Evolutionary conservation across 1,140 invertebrate genomes (phyloP).

Genomic region (Macrosteles quadrilineatus): DNA sequence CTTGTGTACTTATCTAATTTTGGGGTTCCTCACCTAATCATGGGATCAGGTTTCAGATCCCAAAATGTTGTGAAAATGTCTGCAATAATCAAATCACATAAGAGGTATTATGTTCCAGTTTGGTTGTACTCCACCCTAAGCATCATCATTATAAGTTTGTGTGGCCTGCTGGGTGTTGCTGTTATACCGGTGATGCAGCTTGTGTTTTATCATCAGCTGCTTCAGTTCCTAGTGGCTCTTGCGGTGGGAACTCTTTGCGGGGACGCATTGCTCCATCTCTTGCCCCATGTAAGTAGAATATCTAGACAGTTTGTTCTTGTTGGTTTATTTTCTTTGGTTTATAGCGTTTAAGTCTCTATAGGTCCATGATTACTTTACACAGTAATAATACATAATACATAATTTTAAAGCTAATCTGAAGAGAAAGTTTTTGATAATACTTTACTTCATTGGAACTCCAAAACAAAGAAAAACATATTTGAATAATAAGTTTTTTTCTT

Average conservation of each 20-base stretch:
- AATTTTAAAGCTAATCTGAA: too few species aligned
- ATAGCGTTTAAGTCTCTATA: not conserved
- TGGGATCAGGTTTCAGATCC: too few species aligned
- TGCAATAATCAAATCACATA: too few species aligned
- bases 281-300: conserved; percentile 78
- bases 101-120: conserved; percentile 71
- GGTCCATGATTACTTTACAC: too few species aligned
- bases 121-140: conserved; percentile 82
- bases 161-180: conserved; percentile 78
- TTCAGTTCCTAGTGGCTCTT: conserved; percentile 89
- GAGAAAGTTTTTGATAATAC: too few species aligned
- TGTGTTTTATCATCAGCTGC: conserved; percentile 83
- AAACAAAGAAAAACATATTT: too few species aligned
- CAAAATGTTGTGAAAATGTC: too few species aligned
- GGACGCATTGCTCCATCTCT: conserved; percentile 88
- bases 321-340: conserved; percentile 40
- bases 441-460: too few species aligned
- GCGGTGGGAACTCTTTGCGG: conserved; percentile 90
- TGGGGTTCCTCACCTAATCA: too few species aligned
- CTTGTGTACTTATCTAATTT: too few species aligned
- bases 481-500: too few species aligned
- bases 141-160: conserved; percentile 80
- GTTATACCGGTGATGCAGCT: conserved; percentile 90
- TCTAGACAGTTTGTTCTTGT: not conserved
- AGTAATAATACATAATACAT: too few species aligned